Percentiles rank a stretch among this genome's conserved stretches.
Evolutionary conservation across 2,113 vertebrate genomes (phyloP).

Genomic region (Carettochelys insculpta): DNA sequence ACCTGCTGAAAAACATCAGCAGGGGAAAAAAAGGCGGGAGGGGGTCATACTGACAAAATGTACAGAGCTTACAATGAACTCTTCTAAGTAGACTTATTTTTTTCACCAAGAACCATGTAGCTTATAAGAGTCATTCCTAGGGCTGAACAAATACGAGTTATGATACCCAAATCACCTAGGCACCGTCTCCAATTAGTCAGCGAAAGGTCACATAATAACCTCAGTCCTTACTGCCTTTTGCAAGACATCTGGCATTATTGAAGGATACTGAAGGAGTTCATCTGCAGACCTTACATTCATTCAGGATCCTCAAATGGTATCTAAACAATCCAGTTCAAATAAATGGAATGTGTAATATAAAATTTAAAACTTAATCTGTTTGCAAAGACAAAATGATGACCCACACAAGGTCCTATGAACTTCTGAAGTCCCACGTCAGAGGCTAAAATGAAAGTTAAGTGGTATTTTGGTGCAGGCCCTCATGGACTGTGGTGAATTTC

Average conservation of each 20-base stretch:
- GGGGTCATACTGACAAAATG: neutral
- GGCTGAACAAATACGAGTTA: neutral
- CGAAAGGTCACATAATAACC: constrained; percentile 17
- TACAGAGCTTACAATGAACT: neutral
- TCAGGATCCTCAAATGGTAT: neutral
- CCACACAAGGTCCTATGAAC: neutral
- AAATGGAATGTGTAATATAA: neutral
- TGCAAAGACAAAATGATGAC: neutral
- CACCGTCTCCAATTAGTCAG: neutral
- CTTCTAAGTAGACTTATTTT: neutral
- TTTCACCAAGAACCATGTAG: neutral
- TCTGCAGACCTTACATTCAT: constrained; percentile 30
- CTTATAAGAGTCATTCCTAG: constrained; percentile 12
- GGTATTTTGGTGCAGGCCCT: neutral
- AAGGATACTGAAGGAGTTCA: neutral
- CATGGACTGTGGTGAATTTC: neutral
- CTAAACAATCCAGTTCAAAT: constrained; percentile 1
- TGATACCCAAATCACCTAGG: neutral
- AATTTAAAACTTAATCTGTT: constrained; percentile 9
- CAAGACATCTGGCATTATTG: neutral
- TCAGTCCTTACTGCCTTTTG: constrained; percentile 18
- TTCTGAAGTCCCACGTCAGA: neutral
- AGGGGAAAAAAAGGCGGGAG: neutral
- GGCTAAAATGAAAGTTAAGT: neutral
- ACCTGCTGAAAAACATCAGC: neutral